Evolutionary conservation across 2,797 vertebrate species (phyloP).

Genomic region (Siniperca obscura): DNA sequence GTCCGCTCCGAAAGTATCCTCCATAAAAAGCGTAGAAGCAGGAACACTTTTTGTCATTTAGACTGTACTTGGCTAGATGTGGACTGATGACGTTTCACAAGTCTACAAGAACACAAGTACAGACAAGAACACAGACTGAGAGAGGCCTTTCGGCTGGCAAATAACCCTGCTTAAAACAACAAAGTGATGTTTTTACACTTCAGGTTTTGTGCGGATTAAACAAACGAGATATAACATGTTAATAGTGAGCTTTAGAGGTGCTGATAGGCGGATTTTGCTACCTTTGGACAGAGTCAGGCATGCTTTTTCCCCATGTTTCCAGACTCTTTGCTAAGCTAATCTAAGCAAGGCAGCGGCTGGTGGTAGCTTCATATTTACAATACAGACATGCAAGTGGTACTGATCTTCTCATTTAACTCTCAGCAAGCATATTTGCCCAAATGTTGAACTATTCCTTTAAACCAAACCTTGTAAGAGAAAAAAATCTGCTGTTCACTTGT

Average conservation of each 20-base stretch:
- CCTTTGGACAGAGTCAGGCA: neutral
- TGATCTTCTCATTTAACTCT: neutral
- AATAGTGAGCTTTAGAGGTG: neutral
- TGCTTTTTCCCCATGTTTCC: neutral
- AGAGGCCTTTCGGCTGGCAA: neutral
- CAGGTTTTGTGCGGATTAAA: neutral
- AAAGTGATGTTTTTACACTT: neutral
- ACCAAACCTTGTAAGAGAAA: slow-evolving; percentile 2
- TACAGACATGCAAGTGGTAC: neutral
- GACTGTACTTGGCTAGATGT: neutral
- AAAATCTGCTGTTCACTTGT: neutral
- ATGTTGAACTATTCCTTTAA: neutral
- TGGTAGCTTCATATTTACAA: neutral
- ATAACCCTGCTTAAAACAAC: neutral
- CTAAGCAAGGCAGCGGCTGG: neutral
- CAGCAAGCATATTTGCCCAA: neutral
- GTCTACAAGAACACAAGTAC: neutral
- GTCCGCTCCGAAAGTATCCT: neutral
- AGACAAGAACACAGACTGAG: neutral
- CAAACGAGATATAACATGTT: neutral
- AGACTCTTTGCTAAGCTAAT: neutral
- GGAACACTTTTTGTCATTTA: neutral
- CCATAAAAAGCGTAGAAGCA: neutral
- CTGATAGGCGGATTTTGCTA: neutral
- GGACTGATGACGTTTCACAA: neutral